Conservation (phyloP, 2,113 vertebrate genomes). For the Mionectes macconnelli region DNA sequence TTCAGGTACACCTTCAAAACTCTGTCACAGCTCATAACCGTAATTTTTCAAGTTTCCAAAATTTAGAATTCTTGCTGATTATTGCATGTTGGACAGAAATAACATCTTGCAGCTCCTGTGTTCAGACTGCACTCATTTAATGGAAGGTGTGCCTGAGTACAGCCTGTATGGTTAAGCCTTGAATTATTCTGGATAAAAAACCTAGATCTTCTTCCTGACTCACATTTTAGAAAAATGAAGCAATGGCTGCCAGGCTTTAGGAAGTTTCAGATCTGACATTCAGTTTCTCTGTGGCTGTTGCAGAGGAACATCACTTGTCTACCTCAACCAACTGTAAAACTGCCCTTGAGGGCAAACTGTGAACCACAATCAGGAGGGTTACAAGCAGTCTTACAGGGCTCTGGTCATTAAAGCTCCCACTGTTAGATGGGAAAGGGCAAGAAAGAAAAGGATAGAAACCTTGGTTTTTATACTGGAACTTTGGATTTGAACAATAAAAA, state of each 20-base stretch:
- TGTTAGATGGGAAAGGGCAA: not conserved
- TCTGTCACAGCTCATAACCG: not conserved
- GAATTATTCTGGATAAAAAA: constrained; percentile 1
- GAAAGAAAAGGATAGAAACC: not conserved
- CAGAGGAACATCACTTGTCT: not conserved
- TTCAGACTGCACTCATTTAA: not conserved
- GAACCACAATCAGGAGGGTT: not conserved
- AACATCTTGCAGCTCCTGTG: not conserved
- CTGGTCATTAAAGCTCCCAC: not conserved
- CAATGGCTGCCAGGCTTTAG: not conserved
- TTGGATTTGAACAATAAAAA: not conserved
- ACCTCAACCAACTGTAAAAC: not conserved
- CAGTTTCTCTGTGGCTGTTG: not conserved
- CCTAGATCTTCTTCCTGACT: not conserved
- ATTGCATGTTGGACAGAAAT: not conserved
- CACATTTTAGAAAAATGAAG: not conserved
- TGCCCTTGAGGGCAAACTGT: not conserved
- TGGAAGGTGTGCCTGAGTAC: not conserved
- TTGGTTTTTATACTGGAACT: not conserved
- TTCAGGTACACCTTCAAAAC: not conserved
- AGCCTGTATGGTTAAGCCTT: not conserved
- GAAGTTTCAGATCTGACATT: not conserved
- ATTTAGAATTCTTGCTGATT: not conserved
- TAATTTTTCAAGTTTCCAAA: not conserved
- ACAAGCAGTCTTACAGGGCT: not conserved